phyloP scores from a whole-genome alignment of 2,888 invertebrate genomes.

The Cataglyphis altisquamis region DNA sequence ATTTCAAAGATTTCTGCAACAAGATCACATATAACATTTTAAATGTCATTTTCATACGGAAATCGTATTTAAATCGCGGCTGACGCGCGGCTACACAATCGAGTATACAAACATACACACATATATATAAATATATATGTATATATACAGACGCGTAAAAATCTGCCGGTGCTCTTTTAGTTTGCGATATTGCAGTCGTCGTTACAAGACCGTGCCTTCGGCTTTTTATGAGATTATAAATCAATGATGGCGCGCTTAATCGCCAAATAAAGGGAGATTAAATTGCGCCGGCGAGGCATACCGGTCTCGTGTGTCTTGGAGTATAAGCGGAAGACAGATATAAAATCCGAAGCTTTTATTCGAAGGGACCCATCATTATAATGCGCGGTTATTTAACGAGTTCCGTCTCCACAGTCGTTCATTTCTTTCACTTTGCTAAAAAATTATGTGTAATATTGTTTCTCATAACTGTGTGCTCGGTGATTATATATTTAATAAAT shows the following conservation, averaged over 20 bases:
- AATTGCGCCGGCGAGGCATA: conserved; percentile 65
- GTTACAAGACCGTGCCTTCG: conserved; percentile 62
- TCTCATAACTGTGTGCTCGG: not conserved
- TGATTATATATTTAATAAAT: conserved; percentile 23
- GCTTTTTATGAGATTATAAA: conserved; percentile 80
- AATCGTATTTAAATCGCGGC: conserved; percentile 20
- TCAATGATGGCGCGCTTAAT: conserved; percentile 78
- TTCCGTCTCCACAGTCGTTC: conserved; percentile 5
- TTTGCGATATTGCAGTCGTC: conserved; percentile 48
- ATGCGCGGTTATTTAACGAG: conserved; percentile 36
- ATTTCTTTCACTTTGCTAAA: conserved; percentile 7
- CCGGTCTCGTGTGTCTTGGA: conserved; percentile 52
- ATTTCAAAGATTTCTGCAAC: not conserved
- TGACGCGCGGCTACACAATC: not conserved
- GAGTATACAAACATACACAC: not conserved
- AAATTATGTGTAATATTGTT: not conserved
- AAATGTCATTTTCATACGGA: conserved; percentile 27
- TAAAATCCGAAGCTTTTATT: conserved; percentile 47
- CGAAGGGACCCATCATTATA: conserved; percentile 2
- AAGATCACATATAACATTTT: conserved; percentile 20
- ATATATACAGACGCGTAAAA: not conserved
- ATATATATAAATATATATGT: not conserved
- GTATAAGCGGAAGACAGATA: conserved; percentile 36
- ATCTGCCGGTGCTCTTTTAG: conserved; percentile 39
- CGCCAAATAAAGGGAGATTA: conserved; percentile 77